Conservation (phyloP, 2,797 vertebrate species). For the Paratrypauchen microcephalus region DNA sequence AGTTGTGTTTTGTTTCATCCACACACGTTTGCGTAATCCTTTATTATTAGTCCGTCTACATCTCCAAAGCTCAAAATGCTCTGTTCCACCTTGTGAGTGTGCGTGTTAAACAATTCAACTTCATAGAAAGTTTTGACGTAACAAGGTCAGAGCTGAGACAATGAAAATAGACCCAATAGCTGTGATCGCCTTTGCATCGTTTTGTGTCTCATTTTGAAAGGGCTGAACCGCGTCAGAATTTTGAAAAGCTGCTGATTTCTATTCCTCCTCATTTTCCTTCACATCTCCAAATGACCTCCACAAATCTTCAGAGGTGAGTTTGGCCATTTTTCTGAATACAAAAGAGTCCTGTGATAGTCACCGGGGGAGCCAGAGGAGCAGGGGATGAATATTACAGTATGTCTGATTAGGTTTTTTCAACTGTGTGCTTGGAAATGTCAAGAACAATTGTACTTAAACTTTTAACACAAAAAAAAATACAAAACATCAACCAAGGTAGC, state of each 20-base stretch:
- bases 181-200: conserved; percentile 75
- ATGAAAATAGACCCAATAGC: conserved; percentile 71
- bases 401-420: conserved; percentile 73
- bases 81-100: too few relatives aligned
- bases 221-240: conserved; percentile 71
- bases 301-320: conserved; percentile 75
- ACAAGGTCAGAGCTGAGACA: conserved; percentile 65
- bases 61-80: too few relatives aligned
- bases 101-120: too few relatives aligned
- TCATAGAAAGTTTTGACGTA: conserved; percentile 19
- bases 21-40: too few relatives aligned
- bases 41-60: too few relatives aligned
- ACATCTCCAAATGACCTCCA: conserved; percentile 69
- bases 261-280: conserved; percentile 52
- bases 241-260: conserved; percentile 69
- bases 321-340: conserved; percentile 63
- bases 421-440: conserved; percentile 59
- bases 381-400: conserved; percentile 75
- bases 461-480: neutral
- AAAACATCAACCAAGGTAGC: neutral
- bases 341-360: conserved; percentile 54
- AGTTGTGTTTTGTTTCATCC: too few relatives aligned
- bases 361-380: conserved; percentile 58
- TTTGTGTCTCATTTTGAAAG: conserved; percentile 66
- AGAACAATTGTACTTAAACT: conserved; percentile 33